A percentile compares a stretch with the other conserved stretches of the same genome.
phyloP scores from a whole-genome alignment of 2,113 vertebrate genomes.

The Mus spicilegus region DNA sequence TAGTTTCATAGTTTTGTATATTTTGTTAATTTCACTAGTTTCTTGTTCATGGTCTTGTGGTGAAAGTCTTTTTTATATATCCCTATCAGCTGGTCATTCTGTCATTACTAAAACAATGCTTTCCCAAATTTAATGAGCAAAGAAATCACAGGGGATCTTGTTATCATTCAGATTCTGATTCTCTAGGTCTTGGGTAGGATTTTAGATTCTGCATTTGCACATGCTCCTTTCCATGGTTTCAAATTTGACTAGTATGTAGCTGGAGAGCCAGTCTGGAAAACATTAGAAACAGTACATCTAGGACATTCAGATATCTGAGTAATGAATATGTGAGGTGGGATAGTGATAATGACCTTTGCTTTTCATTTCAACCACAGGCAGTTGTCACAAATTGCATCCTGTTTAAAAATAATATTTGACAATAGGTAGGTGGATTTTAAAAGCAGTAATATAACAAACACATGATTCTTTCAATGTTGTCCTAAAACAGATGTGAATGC shows the following conservation, averaged over 20 bases:
- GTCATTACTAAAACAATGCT: not conserved
- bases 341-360: not conserved
- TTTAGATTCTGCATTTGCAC: not conserved
- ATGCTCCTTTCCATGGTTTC: not conserved
- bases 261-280: not conserved
- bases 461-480: slow-evolving; percentile 28
- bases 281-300: not conserved
- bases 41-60: not conserved
- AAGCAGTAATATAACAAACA: slow-evolving; percentile 7
- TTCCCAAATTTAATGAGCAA: not conserved
- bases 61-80: not conserved
- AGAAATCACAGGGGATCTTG: not conserved
- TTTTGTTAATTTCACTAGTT: not conserved
- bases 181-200: not conserved
- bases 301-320: not conserved
- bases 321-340: not conserved
- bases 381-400: not conserved
- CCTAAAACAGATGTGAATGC: slow-evolving; percentile 69
- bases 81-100: not conserved
- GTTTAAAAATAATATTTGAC: not conserved
- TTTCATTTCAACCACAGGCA: slow-evolving; percentile 1
- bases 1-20: not conserved
- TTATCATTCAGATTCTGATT: not conserved
- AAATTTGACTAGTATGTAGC: not conserved
- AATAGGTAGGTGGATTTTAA: not conserved